Percentiles rank a stretch among this genome's conserved stretches.
Evolutionary conservation across 2,797 vertebrate species (phyloP).

Genomic region (Valencia hispanica): DNA sequence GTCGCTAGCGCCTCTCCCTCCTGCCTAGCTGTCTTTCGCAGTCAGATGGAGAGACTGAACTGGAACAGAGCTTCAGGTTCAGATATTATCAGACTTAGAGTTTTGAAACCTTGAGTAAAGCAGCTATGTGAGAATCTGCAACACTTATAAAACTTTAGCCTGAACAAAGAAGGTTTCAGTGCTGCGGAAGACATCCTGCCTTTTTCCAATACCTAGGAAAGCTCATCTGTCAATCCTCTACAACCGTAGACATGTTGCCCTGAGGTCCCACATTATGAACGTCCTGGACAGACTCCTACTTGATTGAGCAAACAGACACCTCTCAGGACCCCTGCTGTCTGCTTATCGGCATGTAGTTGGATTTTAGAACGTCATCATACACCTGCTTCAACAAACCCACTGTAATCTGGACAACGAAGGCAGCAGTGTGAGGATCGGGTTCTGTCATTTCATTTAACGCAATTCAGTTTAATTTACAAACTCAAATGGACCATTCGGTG

Average conservation of each 20-base stretch:
- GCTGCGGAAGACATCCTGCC: background rate
- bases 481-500: background rate
- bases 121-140: background rate
- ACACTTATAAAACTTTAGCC: background rate
- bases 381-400: background rate
- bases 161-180: background rate
- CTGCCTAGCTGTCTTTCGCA: no score
- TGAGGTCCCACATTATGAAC: background rate
- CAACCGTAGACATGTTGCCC: background rate
- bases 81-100: background rate
- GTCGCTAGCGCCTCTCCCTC: background rate
- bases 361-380: background rate
- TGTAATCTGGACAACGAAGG: background rate
- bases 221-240: background rate
- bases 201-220: background rate
- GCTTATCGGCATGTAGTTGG: background rate
- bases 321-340: background rate
- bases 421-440: background rate
- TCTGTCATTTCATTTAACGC: background rate
- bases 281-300: background rate
- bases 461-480: background rate
- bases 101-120: background rate
- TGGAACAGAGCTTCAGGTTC: no score
- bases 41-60: no score
- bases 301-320: background rate